These are phyloP conservation scores for Stictonetta naevosa DNA, from an alignment of 2,113 vertebrate species.

Conservation along the genomic window DNA sequence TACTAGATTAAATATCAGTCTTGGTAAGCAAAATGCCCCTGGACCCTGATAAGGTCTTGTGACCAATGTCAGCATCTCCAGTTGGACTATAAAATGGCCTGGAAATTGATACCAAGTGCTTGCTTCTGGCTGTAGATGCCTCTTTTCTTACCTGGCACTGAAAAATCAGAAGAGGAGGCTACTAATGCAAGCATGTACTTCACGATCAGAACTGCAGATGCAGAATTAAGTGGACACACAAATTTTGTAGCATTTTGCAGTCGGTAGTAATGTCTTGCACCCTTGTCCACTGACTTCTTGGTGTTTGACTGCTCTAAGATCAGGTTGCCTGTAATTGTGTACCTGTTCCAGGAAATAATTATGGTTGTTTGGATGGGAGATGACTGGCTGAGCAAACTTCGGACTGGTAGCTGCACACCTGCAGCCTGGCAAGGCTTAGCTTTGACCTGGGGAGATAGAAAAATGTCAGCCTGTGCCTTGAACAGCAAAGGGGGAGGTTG, in stretches of 20 bases:
- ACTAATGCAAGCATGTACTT: neutral
- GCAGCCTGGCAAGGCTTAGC: neutral
- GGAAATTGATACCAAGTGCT: neutral
- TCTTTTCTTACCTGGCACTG: neutral
- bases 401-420: neutral
- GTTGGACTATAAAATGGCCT: neutral
- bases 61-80: neutral
- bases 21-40: neutral
- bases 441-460: neutral
- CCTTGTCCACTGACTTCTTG: neutral
- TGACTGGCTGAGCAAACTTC: neutral
- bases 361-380: neutral
- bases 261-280: neutral
- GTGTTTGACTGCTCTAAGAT: neutral
- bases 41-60: neutral
- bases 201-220: neutral
- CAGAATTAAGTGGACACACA: neutral
- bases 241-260: neutral
- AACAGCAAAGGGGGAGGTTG: neutral
- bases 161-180: neutral
- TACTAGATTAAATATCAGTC: neutral
- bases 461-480: neutral
- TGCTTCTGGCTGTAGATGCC: neutral
- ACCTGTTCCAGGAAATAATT: neutral
- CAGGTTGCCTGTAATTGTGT: neutral